Percentiles rank a stretch among this genome's conserved stretches.
Conservation (phyloP, 2,797 vertebrate species). For the Phataginus tricuspis region DNA sequence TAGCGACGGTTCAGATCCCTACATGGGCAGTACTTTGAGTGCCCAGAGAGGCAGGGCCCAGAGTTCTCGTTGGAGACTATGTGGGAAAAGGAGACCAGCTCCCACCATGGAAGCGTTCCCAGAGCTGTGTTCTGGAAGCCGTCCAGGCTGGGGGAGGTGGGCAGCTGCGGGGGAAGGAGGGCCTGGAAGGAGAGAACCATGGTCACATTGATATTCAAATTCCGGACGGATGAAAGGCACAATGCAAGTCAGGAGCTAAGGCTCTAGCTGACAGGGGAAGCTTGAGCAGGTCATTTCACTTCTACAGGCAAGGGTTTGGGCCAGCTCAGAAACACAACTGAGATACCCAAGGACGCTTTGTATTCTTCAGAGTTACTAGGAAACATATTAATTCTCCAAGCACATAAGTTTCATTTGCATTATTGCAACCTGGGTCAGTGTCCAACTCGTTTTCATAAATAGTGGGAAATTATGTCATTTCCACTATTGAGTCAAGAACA, state of each 20-base stretch:
- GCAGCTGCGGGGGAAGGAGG: rapidly evolving
- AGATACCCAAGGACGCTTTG: neutral
- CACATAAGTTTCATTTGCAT: constrained; percentile 7
- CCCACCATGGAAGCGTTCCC: neutral
- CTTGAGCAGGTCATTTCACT: neutral
- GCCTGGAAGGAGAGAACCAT: neutral
- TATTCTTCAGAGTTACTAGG: neutral
- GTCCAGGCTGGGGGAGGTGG: neutral
- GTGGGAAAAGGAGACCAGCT: constrained; percentile 88
- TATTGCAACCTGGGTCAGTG: constrained; percentile 15
- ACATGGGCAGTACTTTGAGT: constrained; percentile 82
- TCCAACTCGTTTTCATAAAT: constrained; percentile 11
- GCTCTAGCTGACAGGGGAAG: neutral
- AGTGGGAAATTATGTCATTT: constrained; percentile 15
- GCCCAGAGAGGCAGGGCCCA: constrained; percentile 78
- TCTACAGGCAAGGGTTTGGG: neutral
- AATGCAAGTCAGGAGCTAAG: neutral
- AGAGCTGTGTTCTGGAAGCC: constrained; percentile 16
- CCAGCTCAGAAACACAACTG: neutral
- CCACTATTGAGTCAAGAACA: neutral
- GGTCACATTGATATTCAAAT: neutral
- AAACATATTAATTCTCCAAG: neutral
- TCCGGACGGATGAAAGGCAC: neutral
- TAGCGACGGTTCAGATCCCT: constrained; percentile 67
- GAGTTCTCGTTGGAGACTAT: constrained; percentile 82